A percentile compares a stretch with the other conserved stretches of the same genome.
These are phyloP conservation scores for Elephantulus edwardii DNA, from an alignment of 2,113 vertebrate species.

Conservation along the genomic window DNA sequence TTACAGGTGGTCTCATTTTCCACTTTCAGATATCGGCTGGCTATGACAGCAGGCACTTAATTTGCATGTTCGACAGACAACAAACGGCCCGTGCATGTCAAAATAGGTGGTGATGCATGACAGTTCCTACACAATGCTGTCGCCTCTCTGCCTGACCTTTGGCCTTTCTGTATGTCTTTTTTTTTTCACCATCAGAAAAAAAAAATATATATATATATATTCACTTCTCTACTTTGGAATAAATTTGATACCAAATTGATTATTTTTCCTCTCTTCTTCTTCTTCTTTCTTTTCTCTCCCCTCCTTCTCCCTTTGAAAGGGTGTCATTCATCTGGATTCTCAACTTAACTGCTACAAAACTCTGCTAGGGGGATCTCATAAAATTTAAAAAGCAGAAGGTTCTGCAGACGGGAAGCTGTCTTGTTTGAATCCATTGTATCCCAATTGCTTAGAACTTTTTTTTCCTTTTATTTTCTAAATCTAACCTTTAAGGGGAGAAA, in stretches of 20 bases:
- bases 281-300: slow-evolving; percentile 64
- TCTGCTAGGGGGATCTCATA: slow-evolving; percentile 80
- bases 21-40: slow-evolving; percentile 94
- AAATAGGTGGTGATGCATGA: slow-evolving; percentile 99
- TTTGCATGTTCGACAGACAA: slow-evolving; percentile 99
- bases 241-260: slow-evolving; percentile 97
- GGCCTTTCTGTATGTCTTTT: slow-evolving; percentile 98
- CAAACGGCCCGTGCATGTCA: slow-evolving; percentile 99
- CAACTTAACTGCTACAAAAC: slow-evolving; percentile 84
- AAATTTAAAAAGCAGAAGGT: slow-evolving; percentile 82
- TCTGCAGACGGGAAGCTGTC: slow-evolving; percentile 75
- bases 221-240: slow-evolving; percentile 92
- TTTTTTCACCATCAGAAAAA: slow-evolving; percentile 92
- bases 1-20: slow-evolving; percentile 99
- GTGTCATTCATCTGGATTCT: slow-evolving; percentile 76
- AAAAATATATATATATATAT: slow-evolving; percentile 49
- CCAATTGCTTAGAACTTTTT: slow-evolving; percentile 81
- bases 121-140: slow-evolving; percentile 99
- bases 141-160: slow-evolving; percentile 97
- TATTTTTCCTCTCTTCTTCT: slow-evolving; percentile 86
- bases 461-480: slow-evolving; percentile 75
- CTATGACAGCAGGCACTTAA: slow-evolving; percentile 99
- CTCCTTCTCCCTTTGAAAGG: slow-evolving; percentile 72
- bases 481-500: slow-evolving; percentile 82
- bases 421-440: slow-evolving; percentile 81